Evolutionary conservation across 2,888 invertebrate species (phyloP).

Genomic region (Apodemia mormo): DNA sequence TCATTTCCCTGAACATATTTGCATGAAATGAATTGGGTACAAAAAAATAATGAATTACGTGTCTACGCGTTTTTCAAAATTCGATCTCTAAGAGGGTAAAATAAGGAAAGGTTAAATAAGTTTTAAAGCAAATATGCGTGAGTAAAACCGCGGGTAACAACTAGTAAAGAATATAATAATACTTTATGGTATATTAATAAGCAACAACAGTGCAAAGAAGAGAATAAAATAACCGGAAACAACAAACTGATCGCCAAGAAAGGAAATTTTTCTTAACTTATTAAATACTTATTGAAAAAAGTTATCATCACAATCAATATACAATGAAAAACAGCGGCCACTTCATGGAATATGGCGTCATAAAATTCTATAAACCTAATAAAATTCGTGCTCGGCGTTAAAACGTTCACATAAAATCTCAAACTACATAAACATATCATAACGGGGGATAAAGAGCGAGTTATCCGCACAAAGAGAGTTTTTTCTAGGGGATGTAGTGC

Average conservation of each 20-base stretch:
- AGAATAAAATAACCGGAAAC: no score
- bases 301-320: conserved; percentile 72
- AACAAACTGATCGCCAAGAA: neutral
- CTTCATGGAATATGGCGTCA: conserved; percentile 69
- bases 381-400: conserved; percentile 79
- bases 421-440: conserved; percentile 82
- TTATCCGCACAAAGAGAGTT: conserved; percentile 77
- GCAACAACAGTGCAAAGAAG: no score
- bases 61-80: no score
- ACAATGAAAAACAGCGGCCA: conserved; percentile 77
- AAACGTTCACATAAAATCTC: conserved; percentile 80
- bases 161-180: neutral
- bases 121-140: no score
- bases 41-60: no score
- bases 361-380: conserved; percentile 81
- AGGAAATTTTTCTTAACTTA: conserved; percentile 34
- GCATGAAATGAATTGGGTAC: no score
- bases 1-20: no score
- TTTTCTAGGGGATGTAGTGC: conserved; percentile 73
- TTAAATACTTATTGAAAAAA: conserved; percentile 50
- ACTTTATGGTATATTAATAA: neutral
- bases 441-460: conserved; percentile 75
- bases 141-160: no score
- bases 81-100: no score
- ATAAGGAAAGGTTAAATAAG: no score